Evolutionary conservation across 2,797 vertebrate genomes (phyloP), one percentile per base, ranked within the genome.

Genomic region (Harpagifer antarcticus): DNA sequence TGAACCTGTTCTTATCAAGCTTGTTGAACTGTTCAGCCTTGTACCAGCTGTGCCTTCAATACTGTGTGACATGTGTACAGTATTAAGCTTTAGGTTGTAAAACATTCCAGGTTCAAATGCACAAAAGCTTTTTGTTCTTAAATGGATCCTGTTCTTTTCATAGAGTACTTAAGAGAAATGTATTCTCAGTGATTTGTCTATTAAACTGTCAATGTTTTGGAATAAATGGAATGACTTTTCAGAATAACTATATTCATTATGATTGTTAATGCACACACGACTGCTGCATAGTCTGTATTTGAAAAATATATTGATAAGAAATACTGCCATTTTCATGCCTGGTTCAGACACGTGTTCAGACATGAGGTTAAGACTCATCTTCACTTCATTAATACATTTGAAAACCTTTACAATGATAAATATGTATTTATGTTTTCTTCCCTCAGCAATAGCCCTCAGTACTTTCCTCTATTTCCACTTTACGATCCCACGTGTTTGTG

Each of bases 21-120:
- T 86, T 79, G 86, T 85, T 93, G 90, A 94, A 95, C 95, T 95
- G 96, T 83, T 19, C 63, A 89, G 89, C 92, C 94, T 94, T 79
- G 95, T 96, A 95, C 96, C 96, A 94, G 96, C 96, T 95, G 97
- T 99, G 97, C 97, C 97, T 99, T 97, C 88, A 92, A 94, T 94
- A 94, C 92, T 95, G 94, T 96, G 95, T 95, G 76, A 90, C 91
- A 94, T 95, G 96, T 96, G 95, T 94, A 33, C 33, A 33, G 33
- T 8, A 94, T 96, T 94, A 93, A 94, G 95, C 95, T 96, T 95
- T 94, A 73, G 73, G 90, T 92, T 89, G 93, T 93, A 87, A 94
- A 94, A 95, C 82, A 91, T 91, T 93, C 88, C 93, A 90, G 79
- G 93, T 92, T 78, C 94, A 94, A 94, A 92, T 92, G 91, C 94